Evolutionary conservation across 2,888 invertebrate genomes (phyloP).

Genomic region (Pristionchus entomophagus): DNA sequence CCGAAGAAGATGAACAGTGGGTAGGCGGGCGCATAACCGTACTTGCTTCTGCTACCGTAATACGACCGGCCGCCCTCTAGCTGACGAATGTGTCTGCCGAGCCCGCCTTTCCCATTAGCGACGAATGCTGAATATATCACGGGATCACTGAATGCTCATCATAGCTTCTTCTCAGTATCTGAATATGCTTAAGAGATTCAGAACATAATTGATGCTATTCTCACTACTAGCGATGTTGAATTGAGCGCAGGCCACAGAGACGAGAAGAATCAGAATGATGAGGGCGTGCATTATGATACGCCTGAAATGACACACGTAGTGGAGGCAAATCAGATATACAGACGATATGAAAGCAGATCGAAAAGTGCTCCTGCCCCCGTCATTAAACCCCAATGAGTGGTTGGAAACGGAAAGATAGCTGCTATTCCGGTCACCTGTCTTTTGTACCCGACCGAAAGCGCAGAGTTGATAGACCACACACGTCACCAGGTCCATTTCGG

Average conservation of each 20-base stretch:
- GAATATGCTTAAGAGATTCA: background rate
- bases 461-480: background rate
- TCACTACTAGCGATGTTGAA: background rate
- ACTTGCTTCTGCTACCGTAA: background rate
- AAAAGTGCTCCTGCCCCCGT: background rate
- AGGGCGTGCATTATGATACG: background rate
- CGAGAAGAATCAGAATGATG: background rate
- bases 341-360: background rate
- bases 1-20: background rate
- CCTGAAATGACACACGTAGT: background rate
- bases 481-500: background rate
- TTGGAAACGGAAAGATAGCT: background rate
- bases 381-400: background rate
- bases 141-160: background rate
- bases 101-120: slow-evolving; percentile 7
- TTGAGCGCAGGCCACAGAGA: background rate
- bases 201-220: background rate
- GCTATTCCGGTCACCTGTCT: background rate
- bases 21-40: background rate
- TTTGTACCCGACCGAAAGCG: background rate
- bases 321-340: background rate
- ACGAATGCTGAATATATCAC: background rate
- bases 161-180: background rate
- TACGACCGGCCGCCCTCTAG: background rate
- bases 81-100: slow-evolving; percentile 5